These are phyloP conservation scores for Thunnus maccoyii DNA, from an alignment of 2,113 vertebrate species.

Conservation along the genomic window DNA sequence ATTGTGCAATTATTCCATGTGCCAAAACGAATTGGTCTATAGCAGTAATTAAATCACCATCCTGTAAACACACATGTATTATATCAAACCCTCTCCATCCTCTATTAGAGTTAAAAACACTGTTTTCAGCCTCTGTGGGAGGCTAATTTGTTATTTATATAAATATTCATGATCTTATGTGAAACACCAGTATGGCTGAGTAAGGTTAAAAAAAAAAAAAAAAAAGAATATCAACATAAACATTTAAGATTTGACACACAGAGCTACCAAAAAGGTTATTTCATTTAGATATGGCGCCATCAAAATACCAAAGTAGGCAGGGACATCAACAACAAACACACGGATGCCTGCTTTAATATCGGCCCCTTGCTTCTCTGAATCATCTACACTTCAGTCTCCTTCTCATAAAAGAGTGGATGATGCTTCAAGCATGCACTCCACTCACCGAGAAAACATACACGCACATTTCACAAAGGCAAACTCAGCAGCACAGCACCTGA, in stretches of 20 bases:
- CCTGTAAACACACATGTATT: conserved; percentile 7
- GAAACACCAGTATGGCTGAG: neutral
- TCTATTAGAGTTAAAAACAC: conserved; percentile 1
- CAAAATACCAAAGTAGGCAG: neutral
- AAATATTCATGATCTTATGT: conserved; percentile 9
- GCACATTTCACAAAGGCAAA: neutral
- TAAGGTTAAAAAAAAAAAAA: neutral
- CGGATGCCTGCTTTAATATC: neutral
- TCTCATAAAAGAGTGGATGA: neutral
- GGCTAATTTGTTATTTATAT: conserved; percentile 27
- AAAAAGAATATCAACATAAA: neutral
- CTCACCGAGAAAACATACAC: conserved; percentile 25
- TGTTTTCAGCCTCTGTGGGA: conserved; percentile 11
- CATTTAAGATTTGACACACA: neutral
- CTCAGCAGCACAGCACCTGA: neutral
- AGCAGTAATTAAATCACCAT: conserved; percentile 20
- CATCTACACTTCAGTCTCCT: neutral
- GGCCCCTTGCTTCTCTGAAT: conserved; percentile 16
- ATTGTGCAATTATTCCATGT: neutral
- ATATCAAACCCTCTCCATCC: conserved; percentile 8
- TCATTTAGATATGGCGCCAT: conserved; percentile 24
- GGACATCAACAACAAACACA: neutral
- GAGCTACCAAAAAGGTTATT: conserved; percentile 1
- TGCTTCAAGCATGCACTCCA: conserved; percentile 3
- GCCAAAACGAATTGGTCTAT: conserved; percentile 11